These are phyloP conservation scores for Nylanderia fulva DNA, from an alignment of 1,140 invertebrate species.

Conservation along the genomic window DNA sequence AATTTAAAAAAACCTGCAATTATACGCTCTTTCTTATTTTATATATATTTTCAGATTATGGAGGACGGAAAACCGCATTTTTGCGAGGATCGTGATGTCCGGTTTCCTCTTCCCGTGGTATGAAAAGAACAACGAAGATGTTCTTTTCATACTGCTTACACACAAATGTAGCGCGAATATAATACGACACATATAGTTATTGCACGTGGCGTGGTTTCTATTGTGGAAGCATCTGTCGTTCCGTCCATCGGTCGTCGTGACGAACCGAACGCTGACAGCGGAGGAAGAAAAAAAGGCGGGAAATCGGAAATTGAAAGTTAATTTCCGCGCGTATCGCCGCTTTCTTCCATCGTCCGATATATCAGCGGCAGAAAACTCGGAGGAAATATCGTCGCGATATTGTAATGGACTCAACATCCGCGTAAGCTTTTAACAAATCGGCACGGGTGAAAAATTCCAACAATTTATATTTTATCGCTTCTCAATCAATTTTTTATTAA, in stretches of 20 bases:
- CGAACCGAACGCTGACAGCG: neutral
- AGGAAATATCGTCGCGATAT: neutral
- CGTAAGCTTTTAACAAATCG: neutral
- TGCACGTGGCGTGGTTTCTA: slow-evolving; percentile 61
- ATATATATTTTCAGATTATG: slow-evolving; percentile 32
- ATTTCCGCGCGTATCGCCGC: slow-evolving; percentile 51
- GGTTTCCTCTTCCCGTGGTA: slow-evolving; percentile 16
- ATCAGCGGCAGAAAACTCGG: neutral
- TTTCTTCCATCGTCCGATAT: neutral
- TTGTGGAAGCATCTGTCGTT: slow-evolving; percentile 77
- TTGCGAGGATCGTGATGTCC: neutral
- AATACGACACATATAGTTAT: slow-evolving; percentile 49
- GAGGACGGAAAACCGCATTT: slow-evolving; percentile 21
- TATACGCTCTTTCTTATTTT: neutral
- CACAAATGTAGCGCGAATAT: slow-evolving; percentile 21
- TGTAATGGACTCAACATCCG: slow-evolving; percentile 10
- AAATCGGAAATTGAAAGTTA: slow-evolving; percentile 76
- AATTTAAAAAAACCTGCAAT: neutral
- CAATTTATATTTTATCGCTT: too few relatives aligned
- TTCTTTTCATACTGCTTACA: slow-evolving; percentile 42
- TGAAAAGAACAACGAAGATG: too few relatives aligned
- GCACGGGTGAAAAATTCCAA: neutral
- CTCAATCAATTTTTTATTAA: neutral
- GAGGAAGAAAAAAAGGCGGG: slow-evolving; percentile 42
- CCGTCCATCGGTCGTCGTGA: slow-evolving; percentile 27